phyloP scores from a whole-genome alignment of 2,797 vertebrate species.

The Urosaurus nigricauda region DNA sequence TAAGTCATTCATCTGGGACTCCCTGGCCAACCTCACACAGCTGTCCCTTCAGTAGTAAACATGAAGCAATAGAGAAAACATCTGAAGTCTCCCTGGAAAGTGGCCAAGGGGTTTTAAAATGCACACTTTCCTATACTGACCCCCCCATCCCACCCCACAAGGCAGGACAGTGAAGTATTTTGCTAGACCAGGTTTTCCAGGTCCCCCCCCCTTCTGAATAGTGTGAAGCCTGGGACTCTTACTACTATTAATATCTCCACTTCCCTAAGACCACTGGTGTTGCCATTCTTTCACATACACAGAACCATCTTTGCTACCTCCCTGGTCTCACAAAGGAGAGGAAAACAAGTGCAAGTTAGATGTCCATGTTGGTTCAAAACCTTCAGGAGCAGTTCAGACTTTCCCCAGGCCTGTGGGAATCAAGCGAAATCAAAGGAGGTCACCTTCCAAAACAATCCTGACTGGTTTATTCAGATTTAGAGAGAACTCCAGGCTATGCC shows the following conservation, averaged over 20 bases:
- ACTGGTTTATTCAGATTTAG: not conserved
- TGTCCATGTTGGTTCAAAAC: not conserved
- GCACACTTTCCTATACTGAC: not conserved
- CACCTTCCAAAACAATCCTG: too few species aligned
- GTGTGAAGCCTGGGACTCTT: not conserved
- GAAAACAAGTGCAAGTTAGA: not conserved
- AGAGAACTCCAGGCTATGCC: too few species aligned
- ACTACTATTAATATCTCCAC: not conserved
- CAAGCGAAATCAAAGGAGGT: too few species aligned
- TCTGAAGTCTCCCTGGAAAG: not conserved
- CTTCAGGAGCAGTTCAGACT: not conserved
- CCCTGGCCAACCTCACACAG: conserved; percentile 53
- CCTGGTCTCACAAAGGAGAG: not conserved
- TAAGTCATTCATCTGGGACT: conserved; percentile 65
- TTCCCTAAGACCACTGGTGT: not conserved
- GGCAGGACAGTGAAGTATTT: not conserved
- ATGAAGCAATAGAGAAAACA: not conserved
- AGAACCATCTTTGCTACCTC: not conserved
- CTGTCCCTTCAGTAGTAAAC: conserved; percentile 21
- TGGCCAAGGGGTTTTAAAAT: not conserved
- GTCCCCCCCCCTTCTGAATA: not conserved
- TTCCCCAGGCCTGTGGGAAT: not conserved
- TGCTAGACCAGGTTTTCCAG: not conserved
- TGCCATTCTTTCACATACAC: not conserved
- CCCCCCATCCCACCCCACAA: too few species aligned